Conservation (phyloP, 2,888 invertebrate genomes). For the Baronia brevicornis region DNA sequence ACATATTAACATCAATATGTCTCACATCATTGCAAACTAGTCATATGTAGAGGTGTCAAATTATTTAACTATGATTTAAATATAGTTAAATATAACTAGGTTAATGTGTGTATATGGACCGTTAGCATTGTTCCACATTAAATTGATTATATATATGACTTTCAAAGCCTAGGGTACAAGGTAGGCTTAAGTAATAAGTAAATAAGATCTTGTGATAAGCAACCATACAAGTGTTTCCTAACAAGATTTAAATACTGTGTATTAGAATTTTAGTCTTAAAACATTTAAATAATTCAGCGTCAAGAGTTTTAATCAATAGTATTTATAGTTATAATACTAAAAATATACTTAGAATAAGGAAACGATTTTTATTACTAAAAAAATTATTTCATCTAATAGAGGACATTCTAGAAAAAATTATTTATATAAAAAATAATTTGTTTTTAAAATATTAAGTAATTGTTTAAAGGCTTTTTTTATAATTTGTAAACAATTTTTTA, state of each 20-base stretch:
- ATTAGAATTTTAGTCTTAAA: conserved; percentile 58
- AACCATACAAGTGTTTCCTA: conserved; percentile 60
- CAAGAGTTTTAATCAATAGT: too few species aligned
- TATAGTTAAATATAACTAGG: too few species aligned
- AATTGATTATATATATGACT: conserved; percentile 15
- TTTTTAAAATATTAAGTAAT: too few species aligned
- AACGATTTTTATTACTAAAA: too few species aligned
- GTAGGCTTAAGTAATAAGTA: conserved; percentile 41
- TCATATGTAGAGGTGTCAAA: conserved; percentile 54
- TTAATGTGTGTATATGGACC: too few species aligned
- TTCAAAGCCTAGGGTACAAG: conserved; percentile 44
- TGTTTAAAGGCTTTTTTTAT: too few species aligned
- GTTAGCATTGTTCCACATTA: conserved; percentile 9
- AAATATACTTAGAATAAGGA: too few species aligned
- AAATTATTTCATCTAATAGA: too few species aligned
- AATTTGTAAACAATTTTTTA: too few species aligned
- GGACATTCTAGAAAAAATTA: too few species aligned
- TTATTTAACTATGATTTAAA: conserved; percentile 45
- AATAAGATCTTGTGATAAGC: conserved; percentile 58
- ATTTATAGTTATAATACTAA: too few species aligned
- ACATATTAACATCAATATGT: conserved; percentile 55
- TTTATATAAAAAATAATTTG: too few species aligned
- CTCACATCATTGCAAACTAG: conserved; percentile 52
- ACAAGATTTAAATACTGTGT: conserved; percentile 69
- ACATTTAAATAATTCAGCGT: conserved; percentile 46